These are phyloP conservation scores for Sarcophaga peregrina DNA, from an alignment of 1,140 invertebrate genomes.

Conservation along the genomic window DNA sequence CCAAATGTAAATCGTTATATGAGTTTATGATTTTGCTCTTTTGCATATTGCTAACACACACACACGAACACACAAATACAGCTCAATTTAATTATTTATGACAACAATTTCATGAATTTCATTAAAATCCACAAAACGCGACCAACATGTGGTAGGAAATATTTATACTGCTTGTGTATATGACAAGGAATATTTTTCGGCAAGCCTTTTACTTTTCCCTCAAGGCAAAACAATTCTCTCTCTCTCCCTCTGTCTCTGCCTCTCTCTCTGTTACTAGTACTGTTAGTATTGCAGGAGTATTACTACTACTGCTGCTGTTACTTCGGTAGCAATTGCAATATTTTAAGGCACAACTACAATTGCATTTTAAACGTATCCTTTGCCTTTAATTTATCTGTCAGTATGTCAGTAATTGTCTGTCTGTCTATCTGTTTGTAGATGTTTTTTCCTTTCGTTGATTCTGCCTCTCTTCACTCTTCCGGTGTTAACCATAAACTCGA, in stretches of 20 bases:
- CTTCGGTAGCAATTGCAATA: background rate
- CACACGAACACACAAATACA: background rate
- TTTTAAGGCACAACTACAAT: background rate
- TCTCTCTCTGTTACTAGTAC: too few species aligned
- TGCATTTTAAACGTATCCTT: background rate
- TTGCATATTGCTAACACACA: background rate
- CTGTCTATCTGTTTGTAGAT: background rate
- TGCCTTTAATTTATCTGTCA: background rate
- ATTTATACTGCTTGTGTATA: too few species aligned
- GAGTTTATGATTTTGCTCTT: slow-evolving; percentile 2
- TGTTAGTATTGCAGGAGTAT: too few species aligned
- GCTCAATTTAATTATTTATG: slow-evolving; percentile 51
- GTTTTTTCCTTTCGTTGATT: background rate
- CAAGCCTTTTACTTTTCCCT: background rate
- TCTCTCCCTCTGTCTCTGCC: background rate
- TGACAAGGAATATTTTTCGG: slow-evolving; percentile 19
- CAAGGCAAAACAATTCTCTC: too few species aligned
- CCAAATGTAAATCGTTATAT: too few species aligned
- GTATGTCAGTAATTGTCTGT: background rate
- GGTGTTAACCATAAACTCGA: background rate
- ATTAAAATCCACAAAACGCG: slow-evolving; percentile 49
- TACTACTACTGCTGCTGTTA: background rate
- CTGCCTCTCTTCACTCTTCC: background rate
- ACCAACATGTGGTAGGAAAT: slow-evolving; percentile 20
- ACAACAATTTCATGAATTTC: slow-evolving; percentile 50